Evolutionary conservation across 2,888 invertebrate species (phyloP).

Genomic region (Rhingia rostrata): DNA sequence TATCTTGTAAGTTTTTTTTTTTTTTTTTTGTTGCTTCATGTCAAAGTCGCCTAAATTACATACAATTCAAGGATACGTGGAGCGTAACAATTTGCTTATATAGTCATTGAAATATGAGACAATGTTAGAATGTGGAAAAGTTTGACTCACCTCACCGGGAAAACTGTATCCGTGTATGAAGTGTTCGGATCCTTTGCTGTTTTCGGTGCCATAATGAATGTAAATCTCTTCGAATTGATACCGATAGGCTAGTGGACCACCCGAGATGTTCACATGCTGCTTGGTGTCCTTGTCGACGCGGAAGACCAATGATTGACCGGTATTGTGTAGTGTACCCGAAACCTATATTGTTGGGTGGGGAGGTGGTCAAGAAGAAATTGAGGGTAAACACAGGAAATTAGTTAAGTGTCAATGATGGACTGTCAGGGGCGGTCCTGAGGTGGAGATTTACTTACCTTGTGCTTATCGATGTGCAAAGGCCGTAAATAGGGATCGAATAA

Average conservation of each 20-base stretch:
- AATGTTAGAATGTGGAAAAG: neutral
- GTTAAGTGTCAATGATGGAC: slow-evolving; percentile 42
- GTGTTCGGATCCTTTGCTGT: slow-evolving; percentile 97
- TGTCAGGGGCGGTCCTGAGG: neutral
- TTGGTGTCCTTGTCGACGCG: slow-evolving; percentile 95
- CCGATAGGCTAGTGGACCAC: slow-evolving; percentile 96
- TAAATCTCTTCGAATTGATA: slow-evolving; percentile 98
- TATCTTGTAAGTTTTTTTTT: slow-evolving; percentile 7
- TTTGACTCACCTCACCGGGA: slow-evolving; percentile 94
- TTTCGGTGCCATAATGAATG: slow-evolving; percentile 96
- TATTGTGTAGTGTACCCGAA: slow-evolving; percentile 94
- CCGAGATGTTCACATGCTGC: slow-evolving; percentile 96
- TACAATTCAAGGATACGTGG: neutral
- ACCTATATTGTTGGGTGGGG: slow-evolving; percentile 85
- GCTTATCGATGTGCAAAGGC: slow-evolving; percentile 95
- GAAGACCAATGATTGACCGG: slow-evolving; percentile 96
- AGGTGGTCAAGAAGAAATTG: neutral
- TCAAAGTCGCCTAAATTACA: slow-evolving; percentile 23
- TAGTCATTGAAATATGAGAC: neutral
- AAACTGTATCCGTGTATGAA: slow-evolving; percentile 97
- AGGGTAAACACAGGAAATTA: slow-evolving; percentile 26
- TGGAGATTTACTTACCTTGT: slow-evolving; percentile 87
- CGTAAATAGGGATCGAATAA: slow-evolving; percentile 97
- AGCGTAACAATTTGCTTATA: slow-evolving; percentile 24
- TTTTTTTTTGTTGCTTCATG: neutral